Evolutionary conservation across 2,113 vertebrate genomes (phyloP).

Genomic region (Irena cyanogastra): DNA sequence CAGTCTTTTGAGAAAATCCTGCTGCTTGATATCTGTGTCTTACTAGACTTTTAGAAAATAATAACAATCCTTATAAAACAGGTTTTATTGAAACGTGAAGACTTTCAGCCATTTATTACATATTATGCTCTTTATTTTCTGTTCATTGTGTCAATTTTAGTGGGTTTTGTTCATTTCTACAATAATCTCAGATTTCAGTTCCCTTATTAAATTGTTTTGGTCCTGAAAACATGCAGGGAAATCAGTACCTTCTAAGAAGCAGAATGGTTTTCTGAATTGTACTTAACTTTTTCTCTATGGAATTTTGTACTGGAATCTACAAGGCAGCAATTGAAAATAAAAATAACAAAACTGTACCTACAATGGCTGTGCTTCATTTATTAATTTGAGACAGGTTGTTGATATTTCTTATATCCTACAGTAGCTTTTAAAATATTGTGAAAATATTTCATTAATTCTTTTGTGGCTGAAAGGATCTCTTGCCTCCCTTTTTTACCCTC

Average conservation of each 20-base stretch:
- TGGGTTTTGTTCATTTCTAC: not conserved
- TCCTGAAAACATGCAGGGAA: not conserved
- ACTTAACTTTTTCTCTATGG: not conserved
- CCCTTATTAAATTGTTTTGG: not conserved
- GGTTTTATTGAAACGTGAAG: not conserved
- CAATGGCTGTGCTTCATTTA: not conserved
- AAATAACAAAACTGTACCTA: not conserved
- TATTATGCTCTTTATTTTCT: not conserved
- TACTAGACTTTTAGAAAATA: not conserved
- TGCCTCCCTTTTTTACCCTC: not conserved
- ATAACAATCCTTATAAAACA: not conserved
- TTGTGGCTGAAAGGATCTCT: not conserved
- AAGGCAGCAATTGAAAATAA: not conserved
- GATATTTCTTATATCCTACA: not conserved
- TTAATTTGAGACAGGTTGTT: not conserved
- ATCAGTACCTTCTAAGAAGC: not conserved
- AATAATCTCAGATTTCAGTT: not conserved
- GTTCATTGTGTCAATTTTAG: not conserved
- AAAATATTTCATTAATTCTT: not conserved
- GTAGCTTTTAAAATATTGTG: not conserved
- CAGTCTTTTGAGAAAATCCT: not conserved
- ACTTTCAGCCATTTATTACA: not conserved
- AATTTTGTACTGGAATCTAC: not conserved
- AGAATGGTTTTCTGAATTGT: not conserved
- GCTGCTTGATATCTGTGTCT: not conserved